These are phyloP conservation scores for Pentalonia nigronervosa DNA, from an alignment of 1,140 invertebrate species.

Conservation along the genomic window DNA sequence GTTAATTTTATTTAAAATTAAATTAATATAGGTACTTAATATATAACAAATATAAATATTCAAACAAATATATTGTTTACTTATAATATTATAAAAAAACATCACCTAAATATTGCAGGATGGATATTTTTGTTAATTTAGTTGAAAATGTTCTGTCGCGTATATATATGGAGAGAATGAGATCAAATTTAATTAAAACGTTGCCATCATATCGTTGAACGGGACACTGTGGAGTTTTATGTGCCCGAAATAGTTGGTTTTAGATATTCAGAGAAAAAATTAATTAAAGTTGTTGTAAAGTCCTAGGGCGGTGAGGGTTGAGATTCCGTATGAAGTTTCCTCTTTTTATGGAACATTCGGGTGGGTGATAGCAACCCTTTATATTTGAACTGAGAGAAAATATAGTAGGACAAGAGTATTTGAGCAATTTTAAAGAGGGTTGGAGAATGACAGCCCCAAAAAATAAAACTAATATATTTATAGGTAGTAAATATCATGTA, in stretches of 20 bases:
- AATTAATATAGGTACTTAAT: neutral
- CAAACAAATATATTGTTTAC: neutral
- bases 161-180: neutral
- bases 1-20: neutral
- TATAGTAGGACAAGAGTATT: neutral
- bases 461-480: neutral
- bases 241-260: neutral
- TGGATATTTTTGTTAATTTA: neutral
- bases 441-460: neutral
- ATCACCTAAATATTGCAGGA: neutral
- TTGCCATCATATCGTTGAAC: neutral
- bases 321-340: neutral
- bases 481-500: neutral
- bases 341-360: neutral
- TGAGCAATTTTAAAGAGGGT: neutral
- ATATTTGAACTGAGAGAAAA: neutral
- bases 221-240: neutral
- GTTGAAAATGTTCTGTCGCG: conserved; percentile 17
- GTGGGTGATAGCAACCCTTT: neutral
- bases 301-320: neutral
- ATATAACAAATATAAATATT: neutral
- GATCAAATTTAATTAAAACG: conserved; percentile 28
- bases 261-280: conserved; percentile 41
- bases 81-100: neutral
- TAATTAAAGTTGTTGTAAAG: conserved; percentile 36